Evolutionary conservation across 92 coral and sea anemone genomes (phyloP).

Genomic region (Actinostola sp.): DNA sequence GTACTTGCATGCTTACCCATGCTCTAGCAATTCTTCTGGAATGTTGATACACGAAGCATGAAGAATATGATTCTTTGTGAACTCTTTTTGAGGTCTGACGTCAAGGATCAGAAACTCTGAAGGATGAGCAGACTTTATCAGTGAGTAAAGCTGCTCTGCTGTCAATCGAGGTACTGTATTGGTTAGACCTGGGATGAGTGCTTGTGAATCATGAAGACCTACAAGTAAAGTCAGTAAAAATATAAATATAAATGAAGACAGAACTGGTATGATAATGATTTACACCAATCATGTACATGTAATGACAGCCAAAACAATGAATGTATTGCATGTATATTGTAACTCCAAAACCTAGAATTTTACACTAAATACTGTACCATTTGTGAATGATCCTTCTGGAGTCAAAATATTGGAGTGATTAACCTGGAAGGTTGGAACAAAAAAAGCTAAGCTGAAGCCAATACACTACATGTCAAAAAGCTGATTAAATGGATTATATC

Average conservation of each 20-base stretch:
- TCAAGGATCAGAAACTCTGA: conserved; percentile 74
- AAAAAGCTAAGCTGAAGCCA: neutral
- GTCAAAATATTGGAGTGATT: conserved; percentile 69
- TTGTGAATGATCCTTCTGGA: conserved; percentile 52
- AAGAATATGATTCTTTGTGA: conserved; percentile 60
- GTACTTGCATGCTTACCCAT: too few relatives aligned
- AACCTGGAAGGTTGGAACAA: conserved; percentile 45
- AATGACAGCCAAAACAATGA: too few relatives aligned
- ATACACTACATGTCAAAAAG: too few relatives aligned
- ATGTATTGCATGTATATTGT: neutral
- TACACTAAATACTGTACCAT: too few relatives aligned
- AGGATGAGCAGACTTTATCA: conserved; percentile 37
- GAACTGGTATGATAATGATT: too few relatives aligned
- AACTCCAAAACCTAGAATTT: neutral
- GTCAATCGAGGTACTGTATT: conserved; percentile 44
- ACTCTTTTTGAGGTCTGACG: conserved; percentile 70
- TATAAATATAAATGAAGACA: neutral
- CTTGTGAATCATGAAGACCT: conserved; percentile 18
- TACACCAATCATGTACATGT: too few relatives aligned
- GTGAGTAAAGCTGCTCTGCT: conserved; percentile 65
- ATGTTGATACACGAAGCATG: conserved; percentile 75
- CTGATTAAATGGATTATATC: neutral
- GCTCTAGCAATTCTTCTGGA: conserved; percentile 84
- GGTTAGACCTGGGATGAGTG: conserved; percentile 30
- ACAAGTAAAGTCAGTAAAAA: neutral